Base-by-base conservation (phyloP, 2,888 invertebrate species). In the Lepetodrilus schrolli region DNA sequence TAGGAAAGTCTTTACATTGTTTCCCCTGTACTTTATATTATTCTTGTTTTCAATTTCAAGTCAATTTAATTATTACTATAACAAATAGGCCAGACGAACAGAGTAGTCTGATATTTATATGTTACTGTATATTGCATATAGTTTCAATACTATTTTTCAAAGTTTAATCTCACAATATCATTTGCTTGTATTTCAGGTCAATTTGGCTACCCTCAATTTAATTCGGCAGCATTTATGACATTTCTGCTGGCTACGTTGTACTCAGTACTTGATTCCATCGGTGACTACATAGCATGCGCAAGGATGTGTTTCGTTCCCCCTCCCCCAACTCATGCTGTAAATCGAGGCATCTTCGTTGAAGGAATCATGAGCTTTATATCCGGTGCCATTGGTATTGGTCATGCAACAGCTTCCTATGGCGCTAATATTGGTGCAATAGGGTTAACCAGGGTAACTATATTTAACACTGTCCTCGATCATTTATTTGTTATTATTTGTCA, bases 361-460 rank as follows among this genome's bases (percentile, higher is more conserved):
- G 96, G 96, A 0, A 88, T 95, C 0, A 95, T 95, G 50, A 95
- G 95, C 0, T 92, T 95, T 74, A 90, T 96, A 38, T 95, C 95
- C 0, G 96, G 96, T 0, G 92, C 95, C 4, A 94, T 95, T 93
- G 96, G 96, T 10, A 93, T 95, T 50, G 96, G 96, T 0, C 95
- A 95, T 86, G 96, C 96, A 0, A 95, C 96, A 70, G 96, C 96
- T 83, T 96, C 96, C 0, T 96, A 96, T 86, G 95, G 95, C 26
- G 95, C 96, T 88, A 96, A 96, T 89, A 96, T 96, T 48, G 96
- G 96, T 0, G 96, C 96, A 1, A 96, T 96, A 81, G 96, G 96
- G 50, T 94, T 96, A 0, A 96, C 95, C 1, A 94, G 94, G 92
- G 95, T 95, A 38, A 26, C 23, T 66, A n/a, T n/a, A n/a, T n/a